A percentile compares a stretch with the other conserved stretches of the same genome.
These are phyloP conservation scores for Andrena praecox DNA, from an alignment of 2,888 invertebrate species.

Conservation along the genomic window DNA sequence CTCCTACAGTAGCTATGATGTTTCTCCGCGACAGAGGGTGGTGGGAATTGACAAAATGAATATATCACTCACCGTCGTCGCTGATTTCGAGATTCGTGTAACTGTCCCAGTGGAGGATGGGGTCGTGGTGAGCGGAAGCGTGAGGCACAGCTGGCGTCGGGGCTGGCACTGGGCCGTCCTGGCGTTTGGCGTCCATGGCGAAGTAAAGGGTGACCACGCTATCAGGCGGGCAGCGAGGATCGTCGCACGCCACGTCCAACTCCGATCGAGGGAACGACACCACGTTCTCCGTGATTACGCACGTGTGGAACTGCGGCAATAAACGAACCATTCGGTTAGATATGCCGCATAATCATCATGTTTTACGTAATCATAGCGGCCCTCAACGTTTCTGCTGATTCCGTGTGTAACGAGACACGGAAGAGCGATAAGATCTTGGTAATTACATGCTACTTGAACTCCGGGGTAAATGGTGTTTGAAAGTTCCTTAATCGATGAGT, in stretches of 20 bases:
- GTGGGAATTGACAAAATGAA: background rate
- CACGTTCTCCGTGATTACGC: constrained; percentile 94
- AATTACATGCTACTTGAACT: constrained; percentile 27
- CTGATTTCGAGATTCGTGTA: constrained; percentile 88
- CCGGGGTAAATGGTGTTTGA: background rate
- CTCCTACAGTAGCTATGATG: too few relatives aligned
- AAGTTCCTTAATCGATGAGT: too few relatives aligned
- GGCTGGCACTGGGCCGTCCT: constrained; percentile 88
- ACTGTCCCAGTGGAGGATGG: constrained; percentile 92
- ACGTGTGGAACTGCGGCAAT: constrained; percentile 94
- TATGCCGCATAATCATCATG: constrained; percentile 23
- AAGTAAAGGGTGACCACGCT: constrained; percentile 95
- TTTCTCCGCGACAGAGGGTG: background rate
- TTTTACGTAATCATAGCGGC: constrained; percentile 23
- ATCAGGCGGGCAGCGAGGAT: constrained; percentile 92
- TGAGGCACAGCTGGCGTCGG: constrained; percentile 91
- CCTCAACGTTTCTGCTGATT: background rate
- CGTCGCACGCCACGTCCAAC: constrained; percentile 93
- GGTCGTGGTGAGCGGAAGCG: constrained; percentile 89
- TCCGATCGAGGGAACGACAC: constrained; percentile 94
- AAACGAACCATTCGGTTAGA: constrained; percentile 25
- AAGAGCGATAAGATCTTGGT: constrained; percentile 43
- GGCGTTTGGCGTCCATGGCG: constrained; percentile 87
- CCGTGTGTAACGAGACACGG: constrained; percentile 30
- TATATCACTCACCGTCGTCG: constrained; percentile 82